Evolutionary conservation across 2,113 vertebrate species (phyloP), one percentile per base, ranked within the genome.

Genomic region (Plectropomus leopardus): DNA sequence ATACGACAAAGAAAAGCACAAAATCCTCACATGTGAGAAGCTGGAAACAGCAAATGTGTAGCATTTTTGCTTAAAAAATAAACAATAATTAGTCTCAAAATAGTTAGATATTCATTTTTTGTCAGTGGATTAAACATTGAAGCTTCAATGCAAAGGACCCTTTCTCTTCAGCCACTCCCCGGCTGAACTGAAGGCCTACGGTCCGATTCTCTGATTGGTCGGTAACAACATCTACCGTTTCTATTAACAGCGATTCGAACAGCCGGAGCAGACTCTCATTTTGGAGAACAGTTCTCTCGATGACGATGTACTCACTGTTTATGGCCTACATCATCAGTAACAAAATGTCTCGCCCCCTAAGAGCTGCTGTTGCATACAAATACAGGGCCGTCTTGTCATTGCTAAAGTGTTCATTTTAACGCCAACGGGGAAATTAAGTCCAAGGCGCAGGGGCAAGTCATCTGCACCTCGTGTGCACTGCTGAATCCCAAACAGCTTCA

Each of bases 401-500:
- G 51, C 83, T 78, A 24, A 78, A 75, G 80, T 69, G 76, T 72
- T 75, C 65, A 82, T 87, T 87, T 86, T 30, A 51, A 72, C 76
- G 74, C 70, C 86, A 63, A 36, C 26, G 15, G 83, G 86, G 87
- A 86, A 86, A 84, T 87, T 34, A 87, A 68, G 76, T 60, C 68
- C 58, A 54, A 61, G 66, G 57, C 72, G 66, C 45, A 30, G 60
- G 61, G 55, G 59, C 51, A 40, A 75, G 78, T 73, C 74, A 58
- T 87, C 65, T 50, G 44, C 55, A 74, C 75, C 77, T 42, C 32
- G 42, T 36, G 86, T 73, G 76, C 72, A 69, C 53, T 66, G 72
- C 75, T 86, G 89, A 88, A 92, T 92, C 86, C 76, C 72, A 88
- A 91, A 84, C 76, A 87, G 85, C 32, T n/a, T 72, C 48, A 66